These are phyloP conservation scores for Cantharis nigra DNA, from an alignment of 2,888 invertebrate genomes.

Conservation along the genomic window DNA sequence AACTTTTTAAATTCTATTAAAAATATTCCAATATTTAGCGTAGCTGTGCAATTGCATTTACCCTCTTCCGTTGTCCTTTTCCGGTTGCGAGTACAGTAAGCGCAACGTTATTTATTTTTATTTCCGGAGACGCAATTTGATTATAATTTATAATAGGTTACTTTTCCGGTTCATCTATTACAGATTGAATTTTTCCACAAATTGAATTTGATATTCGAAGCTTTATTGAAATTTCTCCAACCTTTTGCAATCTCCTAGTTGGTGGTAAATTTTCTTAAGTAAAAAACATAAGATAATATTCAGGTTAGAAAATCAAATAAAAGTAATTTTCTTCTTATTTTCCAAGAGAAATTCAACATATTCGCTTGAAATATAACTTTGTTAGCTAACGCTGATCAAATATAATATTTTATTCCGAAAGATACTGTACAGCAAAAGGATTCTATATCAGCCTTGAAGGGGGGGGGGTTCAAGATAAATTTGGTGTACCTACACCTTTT, in stretches of 20 bases:
- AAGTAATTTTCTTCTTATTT: not conserved
- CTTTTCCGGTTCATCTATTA: not conserved
- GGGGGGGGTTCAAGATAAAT: too few species aligned
- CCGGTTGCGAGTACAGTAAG: not conserved
- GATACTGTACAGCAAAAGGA: too few species aligned
- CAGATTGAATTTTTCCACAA: not conserved
- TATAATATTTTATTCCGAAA: not conserved
- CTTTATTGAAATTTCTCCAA: not conserved
- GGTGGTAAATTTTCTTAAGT: not conserved
- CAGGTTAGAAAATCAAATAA: not conserved
- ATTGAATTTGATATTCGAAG: not conserved
- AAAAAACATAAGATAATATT: not conserved
- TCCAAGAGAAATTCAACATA: not conserved
- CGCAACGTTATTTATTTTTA: not conserved
- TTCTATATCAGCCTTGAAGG: too few species aligned
- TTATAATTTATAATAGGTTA: not conserved
- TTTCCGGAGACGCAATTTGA: not conserved
- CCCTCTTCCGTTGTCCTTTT: not conserved
- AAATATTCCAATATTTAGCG: not conserved
- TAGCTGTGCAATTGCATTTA: not conserved
- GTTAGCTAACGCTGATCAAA: not conserved
- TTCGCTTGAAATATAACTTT: not conserved
- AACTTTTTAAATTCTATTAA: not conserved
- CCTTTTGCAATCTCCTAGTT: not conserved
- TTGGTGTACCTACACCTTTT: too few species aligned